phyloP scores from a whole-genome alignment of 2,888 invertebrate genomes.

The Andricus quercusramuli region DNA sequence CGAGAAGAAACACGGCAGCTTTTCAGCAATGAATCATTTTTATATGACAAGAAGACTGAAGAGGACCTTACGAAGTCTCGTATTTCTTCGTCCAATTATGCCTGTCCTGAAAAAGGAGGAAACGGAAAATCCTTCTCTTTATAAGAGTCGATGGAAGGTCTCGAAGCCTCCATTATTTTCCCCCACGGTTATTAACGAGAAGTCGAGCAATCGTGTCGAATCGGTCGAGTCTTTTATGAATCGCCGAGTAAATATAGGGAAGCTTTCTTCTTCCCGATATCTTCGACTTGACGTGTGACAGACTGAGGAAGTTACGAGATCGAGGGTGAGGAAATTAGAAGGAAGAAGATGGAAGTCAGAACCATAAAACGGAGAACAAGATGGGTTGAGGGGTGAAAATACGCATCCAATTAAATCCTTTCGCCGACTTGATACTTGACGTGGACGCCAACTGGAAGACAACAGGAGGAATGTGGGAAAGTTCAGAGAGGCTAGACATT shows the following conservation, averaged over 20 bases:
- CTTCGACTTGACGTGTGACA: slow-evolving; percentile 48
- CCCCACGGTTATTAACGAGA: slow-evolving; percentile 64
- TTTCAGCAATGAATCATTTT: slow-evolving; percentile 62
- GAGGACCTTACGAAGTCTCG: slow-evolving; percentile 56
- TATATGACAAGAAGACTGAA: slow-evolving; percentile 44
- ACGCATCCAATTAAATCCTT: slow-evolving; percentile 56
- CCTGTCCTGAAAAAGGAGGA: slow-evolving; percentile 57
- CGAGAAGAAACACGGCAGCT: not conserved
- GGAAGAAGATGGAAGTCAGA: not conserved
- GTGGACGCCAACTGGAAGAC: slow-evolving; percentile 25
- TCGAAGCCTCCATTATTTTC: slow-evolving; percentile 60
- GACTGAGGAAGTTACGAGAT: slow-evolving; percentile 47
- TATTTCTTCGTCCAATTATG: slow-evolving; percentile 67
- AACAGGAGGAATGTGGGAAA: slow-evolving; percentile 30
- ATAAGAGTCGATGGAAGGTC: slow-evolving; percentile 49
- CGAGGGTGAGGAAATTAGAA: slow-evolving; percentile 24
- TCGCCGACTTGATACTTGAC: slow-evolving; percentile 46
- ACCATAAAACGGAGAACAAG: slow-evolving; percentile 40
- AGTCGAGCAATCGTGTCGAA: slow-evolving; percentile 61
- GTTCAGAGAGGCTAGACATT: slow-evolving; percentile 34
- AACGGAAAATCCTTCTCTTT: slow-evolving; percentile 56
- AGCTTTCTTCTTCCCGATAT: slow-evolving; percentile 47
- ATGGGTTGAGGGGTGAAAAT: slow-evolving; percentile 33
- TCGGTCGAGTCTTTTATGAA: slow-evolving; percentile 53
- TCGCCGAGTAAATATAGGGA: slow-evolving; percentile 56